These are phyloP conservation scores for Aphis gossypii DNA, from an alignment of 1,140 invertebrate genomes.

Conservation along the genomic window DNA sequence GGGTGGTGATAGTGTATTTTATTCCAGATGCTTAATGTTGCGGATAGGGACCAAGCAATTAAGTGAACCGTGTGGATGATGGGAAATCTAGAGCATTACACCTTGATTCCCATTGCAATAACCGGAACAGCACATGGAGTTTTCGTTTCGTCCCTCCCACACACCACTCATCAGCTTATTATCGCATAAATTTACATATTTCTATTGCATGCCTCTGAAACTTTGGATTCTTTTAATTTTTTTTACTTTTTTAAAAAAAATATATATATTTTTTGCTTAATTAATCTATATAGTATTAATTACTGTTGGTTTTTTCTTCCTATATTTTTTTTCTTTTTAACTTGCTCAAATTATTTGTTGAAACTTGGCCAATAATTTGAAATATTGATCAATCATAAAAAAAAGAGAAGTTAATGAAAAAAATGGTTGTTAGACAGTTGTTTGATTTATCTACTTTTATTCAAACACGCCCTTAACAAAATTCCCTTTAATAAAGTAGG, in stretches of 20 bases:
- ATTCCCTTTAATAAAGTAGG: constrained; percentile 15
- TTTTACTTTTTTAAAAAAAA: background rate
- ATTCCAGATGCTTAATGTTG: constrained; percentile 56
- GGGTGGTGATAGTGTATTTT: constrained; percentile 37
- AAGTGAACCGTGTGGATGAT: constrained; percentile 53
- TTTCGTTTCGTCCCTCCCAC: background rate
- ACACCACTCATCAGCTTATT: background rate
- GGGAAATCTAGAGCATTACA: constrained; percentile 37
- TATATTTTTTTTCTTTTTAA: constrained; percentile 35
- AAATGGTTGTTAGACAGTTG: constrained; percentile 51
- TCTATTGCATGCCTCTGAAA: background rate
- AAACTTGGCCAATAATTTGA: constrained; percentile 40
- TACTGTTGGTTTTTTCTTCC: background rate
- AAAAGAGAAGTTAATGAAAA: constrained; percentile 48
- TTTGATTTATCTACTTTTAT: constrained; percentile 54
- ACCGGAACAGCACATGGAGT: constrained; percentile 37
- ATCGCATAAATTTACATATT: constrained; percentile 46
- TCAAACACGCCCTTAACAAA: constrained; percentile 35
- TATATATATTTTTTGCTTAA: background rate
- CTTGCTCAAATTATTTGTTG: constrained; percentile 38
- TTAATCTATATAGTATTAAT: constrained; percentile 42
- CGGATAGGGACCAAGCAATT: constrained; percentile 42
- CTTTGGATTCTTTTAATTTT: background rate
- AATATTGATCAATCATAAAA: constrained; percentile 42
- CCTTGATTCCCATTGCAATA: constrained; percentile 42